Evolutionary conservation across 92 coral and sea anemone species (phyloP).

Genomic region (Parazoanthus darwini): DNA sequence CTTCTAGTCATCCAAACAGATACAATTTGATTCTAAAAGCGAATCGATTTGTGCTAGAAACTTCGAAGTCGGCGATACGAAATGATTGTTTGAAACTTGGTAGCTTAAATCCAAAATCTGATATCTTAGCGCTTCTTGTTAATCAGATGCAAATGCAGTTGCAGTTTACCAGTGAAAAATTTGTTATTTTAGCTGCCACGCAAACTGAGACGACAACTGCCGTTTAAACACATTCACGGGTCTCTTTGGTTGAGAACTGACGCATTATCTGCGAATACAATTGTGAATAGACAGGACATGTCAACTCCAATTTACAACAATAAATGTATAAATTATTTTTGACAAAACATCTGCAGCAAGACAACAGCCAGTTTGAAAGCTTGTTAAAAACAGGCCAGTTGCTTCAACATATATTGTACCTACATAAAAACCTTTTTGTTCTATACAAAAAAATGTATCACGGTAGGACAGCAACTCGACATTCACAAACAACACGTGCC

Average conservation of each 20-base stretch:
- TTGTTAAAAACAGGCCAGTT: background rate
- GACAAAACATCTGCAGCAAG: conserved; percentile 11
- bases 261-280: background rate
- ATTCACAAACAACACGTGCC: background rate
- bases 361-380: background rate
- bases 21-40: background rate
- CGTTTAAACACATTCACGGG: background rate
- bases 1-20: background rate
- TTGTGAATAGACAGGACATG: conserved; percentile 18
- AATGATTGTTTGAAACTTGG: background rate
- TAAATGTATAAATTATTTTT: background rate
- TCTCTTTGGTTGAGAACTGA: background rate
- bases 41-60: background rate
- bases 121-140: background rate
- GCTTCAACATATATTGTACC: background rate
- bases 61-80: background rate
- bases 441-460: background rate
- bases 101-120: background rate
- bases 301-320: background rate
- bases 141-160: conserved; percentile 1
- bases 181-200: conserved; percentile 26
- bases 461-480: too few relatives aligned
- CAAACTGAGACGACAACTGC: background rate
- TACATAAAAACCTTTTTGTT: background rate
- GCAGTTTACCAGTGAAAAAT: background rate